Evolutionary conservation across 2,113 vertebrate genomes (phyloP).

Genomic region (Aplodontia rufa): DNA sequence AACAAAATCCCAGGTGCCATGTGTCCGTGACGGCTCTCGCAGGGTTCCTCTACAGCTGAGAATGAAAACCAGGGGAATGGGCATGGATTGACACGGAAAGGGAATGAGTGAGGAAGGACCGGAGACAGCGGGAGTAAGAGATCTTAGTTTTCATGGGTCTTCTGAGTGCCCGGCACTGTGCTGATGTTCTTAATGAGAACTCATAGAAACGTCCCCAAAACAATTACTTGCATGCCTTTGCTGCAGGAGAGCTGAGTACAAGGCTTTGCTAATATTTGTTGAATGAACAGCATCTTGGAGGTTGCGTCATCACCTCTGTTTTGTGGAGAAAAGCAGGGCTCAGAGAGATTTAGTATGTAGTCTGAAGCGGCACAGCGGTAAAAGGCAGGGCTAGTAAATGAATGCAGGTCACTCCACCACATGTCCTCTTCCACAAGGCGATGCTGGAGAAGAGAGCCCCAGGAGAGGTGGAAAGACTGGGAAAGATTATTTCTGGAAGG

Average conservation of each 20-base stretch:
- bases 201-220: background rate
- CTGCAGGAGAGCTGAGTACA: background rate
- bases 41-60: background rate
- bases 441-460: background rate
- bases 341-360: background rate
- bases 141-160: background rate
- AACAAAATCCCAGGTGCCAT: background rate
- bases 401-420: fast-evolving
- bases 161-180: background rate
- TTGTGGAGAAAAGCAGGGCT: background rate
- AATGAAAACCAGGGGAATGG: background rate
- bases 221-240: background rate
- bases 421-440: background rate
- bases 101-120: background rate
- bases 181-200: background rate
- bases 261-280: background rate
- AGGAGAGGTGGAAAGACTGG: background rate
- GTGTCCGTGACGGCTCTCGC: background rate
- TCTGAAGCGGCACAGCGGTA: background rate
- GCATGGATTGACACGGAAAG: background rate
- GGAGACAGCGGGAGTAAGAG: background rate
- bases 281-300: background rate
- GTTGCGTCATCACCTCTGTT: background rate
- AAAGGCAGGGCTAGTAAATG: background rate
- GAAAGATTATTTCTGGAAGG: background rate